Base-by-base conservation (phyloP, 2,888 invertebrate species). In the Girardia tigrina region DNA sequence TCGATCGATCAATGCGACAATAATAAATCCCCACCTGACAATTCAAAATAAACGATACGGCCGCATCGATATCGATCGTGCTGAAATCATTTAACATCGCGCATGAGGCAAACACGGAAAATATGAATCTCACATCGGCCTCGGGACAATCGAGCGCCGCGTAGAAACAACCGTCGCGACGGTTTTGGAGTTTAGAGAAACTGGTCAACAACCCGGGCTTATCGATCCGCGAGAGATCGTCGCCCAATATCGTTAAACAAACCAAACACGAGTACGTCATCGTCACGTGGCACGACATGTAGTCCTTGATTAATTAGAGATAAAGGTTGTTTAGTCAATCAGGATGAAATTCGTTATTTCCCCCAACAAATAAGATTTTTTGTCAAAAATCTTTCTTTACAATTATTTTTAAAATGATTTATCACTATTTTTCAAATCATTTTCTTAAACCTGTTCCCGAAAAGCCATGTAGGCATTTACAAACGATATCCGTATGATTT, bases 101-200 rank as follows among this genome's bases (percentile, higher is more conserved):
- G 81, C 91, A 91, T 81, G 94, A 89, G 80, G 90, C 90, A 0
- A 91, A 90, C 0, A 95, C 97, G 85, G 97, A 98, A 85, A 92
- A 98, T 0, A 97, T 90, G 86, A 97, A 98, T 42, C 97, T 87
- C 92, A 97, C 94, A 83, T 97, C 97, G 79, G 89, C 81, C 78
- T 84, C 84, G 80, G 90, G 90, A 23, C 92, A 92, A 16, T 89
- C 89, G 28, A 90, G 86, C 14, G 90, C 90, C 0, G 91, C 91
- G 70, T 89, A 88, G 83, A 91, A 94, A 83, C 91, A 91, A 87
- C 87, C 87, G 69, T 94, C 94, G 84, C 94, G 90, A 0, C 88
- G 85, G 28, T 89, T 89, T 83, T 97, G 97, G 26, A 93, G 87
- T 20, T 88, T 88, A 79, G 88, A 88, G 12, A 98, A 88, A 77